A percentile compares a stretch with the other conserved stretches of the same genome.
Evolutionary conservation across 2,113 vertebrate species (phyloP).

Genomic region (Silurus glanis): DNA sequence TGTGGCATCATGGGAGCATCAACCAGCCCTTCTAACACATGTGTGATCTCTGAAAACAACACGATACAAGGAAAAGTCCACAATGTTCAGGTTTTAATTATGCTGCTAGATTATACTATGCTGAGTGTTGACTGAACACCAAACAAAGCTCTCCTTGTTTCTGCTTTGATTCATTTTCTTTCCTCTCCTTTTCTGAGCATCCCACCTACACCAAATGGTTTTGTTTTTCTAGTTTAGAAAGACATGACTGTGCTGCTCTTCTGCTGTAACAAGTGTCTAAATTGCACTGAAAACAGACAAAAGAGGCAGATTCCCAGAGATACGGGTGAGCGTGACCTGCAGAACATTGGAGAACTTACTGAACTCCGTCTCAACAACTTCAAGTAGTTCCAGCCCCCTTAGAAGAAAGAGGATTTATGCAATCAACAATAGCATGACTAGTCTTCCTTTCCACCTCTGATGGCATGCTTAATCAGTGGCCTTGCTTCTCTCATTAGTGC

Average conservation of each 20-base stretch:
- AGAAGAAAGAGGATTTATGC: constrained; percentile 22
- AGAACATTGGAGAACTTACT: not conserved
- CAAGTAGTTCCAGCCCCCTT: not conserved
- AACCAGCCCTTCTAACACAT: too few relatives aligned
- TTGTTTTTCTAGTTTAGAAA: not conserved
- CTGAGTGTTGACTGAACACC: not conserved
- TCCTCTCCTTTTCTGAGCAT: not conserved
- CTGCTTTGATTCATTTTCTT: not conserved
- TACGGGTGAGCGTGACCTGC: not conserved
- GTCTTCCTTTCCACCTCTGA: constrained; percentile 35
- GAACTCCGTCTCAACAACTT: constrained; percentile 22
- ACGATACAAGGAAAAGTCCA: not conserved
- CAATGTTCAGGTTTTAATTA: not conserved
- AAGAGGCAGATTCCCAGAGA: not conserved
- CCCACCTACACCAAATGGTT: not conserved
- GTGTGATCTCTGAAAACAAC: not conserved
- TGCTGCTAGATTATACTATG: not conserved
- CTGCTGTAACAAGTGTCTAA: not conserved
- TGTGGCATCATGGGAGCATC: not conserved
- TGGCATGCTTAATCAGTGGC: constrained; percentile 39
- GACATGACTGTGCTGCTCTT: not conserved
- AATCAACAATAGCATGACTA: constrained; percentile 26
- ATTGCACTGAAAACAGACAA: not conserved
- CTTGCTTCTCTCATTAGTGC: constrained; percentile 50
- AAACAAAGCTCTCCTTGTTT: not conserved